Evolutionary conservation across 2,888 invertebrate genomes (phyloP), one percentile per base, ranked within the genome.

Genomic region (Orchestes rusci): DNA sequence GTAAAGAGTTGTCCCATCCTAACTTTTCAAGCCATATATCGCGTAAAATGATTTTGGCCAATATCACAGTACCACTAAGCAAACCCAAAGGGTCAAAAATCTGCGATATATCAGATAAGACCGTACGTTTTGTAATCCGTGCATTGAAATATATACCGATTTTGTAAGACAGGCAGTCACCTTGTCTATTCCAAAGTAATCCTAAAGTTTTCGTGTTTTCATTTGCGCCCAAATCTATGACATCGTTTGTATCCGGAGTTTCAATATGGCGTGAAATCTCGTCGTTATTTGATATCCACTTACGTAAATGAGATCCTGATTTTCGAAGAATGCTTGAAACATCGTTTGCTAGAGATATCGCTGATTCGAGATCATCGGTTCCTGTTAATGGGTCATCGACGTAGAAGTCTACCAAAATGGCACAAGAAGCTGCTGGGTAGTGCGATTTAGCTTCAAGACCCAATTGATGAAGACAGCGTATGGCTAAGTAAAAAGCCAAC

Each of bases 71-170:
- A 15, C 45, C 50, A 32, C 47, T 42, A 27, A 53, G 17, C 7
- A 51, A 35, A 28, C 53, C 53, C 10, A 55, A 20, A 2, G 50
- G 51, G 16, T 55, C 55, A 44, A 51, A 53, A 7, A 53, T 33
- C n/a, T 13, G 34, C 8, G 15, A 34, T 8, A 37, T 42, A 32
- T 40, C 40, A 4, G 40, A 40, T 20, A 40, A 23, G 4, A 40
- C 32, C n/a, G 16, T 16, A 10, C 37, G 37, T n/a, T 37, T 37
- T 31, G 39, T 31, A 18, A 29, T 19, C 7, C 4, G 7, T 7
- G 15, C 12, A 12, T 7, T 34, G 8, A 34, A 4, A 5, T 12
- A 4, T 4, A 16, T 34, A 16, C 4, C 17, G 17, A 16, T 12
- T 4, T 34, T 17, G 31, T 13, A 29, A 28, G 4, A 17, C 3